Conservation (phyloP, 2,888 invertebrate species). For the Podotricha telesiphe region DNA sequence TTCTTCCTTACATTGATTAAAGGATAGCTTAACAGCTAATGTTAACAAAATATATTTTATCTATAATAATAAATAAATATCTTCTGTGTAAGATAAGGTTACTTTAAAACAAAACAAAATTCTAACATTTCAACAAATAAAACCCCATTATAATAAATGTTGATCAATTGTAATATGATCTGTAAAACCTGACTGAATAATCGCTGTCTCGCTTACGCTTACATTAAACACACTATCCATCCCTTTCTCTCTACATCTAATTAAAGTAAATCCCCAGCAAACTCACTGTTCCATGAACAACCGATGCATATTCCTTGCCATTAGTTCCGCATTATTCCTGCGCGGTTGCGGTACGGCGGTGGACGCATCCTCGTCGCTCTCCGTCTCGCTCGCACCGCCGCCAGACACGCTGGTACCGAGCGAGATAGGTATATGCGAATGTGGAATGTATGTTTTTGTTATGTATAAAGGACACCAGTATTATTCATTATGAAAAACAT, state of each 20-base stretch:
- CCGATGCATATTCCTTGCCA: conserved; percentile 60
- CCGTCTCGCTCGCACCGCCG: conserved; percentile 87
- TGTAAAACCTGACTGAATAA: background rate
- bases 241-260: background rate
- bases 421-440: conserved; percentile 51
- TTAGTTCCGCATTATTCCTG: conserved; percentile 73
- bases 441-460: background rate
- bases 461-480: background rate
- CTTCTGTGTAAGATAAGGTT: too few species aligned
- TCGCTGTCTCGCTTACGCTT: background rate
- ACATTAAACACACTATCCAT: background rate
- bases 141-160: too few species aligned
- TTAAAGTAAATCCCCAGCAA: background rate
- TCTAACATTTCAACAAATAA: background rate
- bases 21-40: too few species aligned
- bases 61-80: too few species aligned
- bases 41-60: too few species aligned
- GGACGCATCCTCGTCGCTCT: conserved; percentile 88
- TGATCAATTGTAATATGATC: too few species aligned
- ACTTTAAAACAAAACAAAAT: too few species aligned
- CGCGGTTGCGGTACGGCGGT: conserved; percentile 65
- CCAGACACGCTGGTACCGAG: conserved; percentile 75
- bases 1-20: too few species aligned
- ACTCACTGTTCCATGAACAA: conserved; percentile 73
- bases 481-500: too few species aligned